Evolutionary conservation across 2,888 invertebrate species (phyloP).

Genomic region (Omphaloscelis lunosa): DNA sequence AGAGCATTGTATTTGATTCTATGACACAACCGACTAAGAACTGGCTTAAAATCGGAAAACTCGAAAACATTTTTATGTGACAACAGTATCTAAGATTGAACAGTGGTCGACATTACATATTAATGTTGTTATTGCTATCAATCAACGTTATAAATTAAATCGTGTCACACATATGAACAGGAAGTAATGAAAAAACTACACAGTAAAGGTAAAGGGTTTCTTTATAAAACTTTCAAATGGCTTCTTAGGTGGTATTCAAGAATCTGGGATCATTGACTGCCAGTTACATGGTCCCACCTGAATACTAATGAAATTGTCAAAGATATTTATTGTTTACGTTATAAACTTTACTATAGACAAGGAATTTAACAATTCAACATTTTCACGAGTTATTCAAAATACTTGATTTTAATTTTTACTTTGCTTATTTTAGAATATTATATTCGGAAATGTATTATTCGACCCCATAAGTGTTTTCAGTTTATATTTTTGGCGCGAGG

Average conservation of each 20-base stretch:
- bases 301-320: conserved; percentile 53
- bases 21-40: neutral
- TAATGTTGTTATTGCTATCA: neutral
- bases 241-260: conserved; percentile 34
- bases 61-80: neutral
- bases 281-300: conserved; percentile 32
- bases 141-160: too few species aligned
- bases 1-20: neutral
- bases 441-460: neutral
- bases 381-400: neutral
- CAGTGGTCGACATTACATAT: neutral
- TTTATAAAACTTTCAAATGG: conserved; percentile 21
- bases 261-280: conserved; percentile 56
- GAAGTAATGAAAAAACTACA: neutral
- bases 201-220: neutral
- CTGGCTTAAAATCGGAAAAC: neutral
- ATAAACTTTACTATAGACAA: conserved; percentile 12
- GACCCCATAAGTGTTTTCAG: neutral
- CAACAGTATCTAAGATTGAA: neutral
- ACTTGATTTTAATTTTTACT: neutral
- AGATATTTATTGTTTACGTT: conserved; percentile 28
- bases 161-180: neutral
- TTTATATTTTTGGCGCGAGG: neutral
- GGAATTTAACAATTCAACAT: neutral
- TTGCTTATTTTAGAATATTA: neutral